Evolutionary conservation across 2,797 vertebrate species (phyloP), one percentile per base, ranked within the genome.

Genomic region (Sebastes trivittatus): DNA sequence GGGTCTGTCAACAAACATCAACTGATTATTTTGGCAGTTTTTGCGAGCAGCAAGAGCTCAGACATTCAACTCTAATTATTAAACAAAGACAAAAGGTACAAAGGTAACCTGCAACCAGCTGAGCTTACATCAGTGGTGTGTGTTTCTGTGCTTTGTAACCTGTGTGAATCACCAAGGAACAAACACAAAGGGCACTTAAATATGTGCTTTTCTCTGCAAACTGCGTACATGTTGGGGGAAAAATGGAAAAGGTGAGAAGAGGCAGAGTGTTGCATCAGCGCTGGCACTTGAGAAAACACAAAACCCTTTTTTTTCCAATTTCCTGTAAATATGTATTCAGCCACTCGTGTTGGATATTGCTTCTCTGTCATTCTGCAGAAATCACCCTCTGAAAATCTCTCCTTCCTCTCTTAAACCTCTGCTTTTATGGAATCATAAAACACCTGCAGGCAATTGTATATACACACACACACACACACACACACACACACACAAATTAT

Each of bases 291-390:
- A 77, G 30, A 70, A 77, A 87, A 76, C 0, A 82, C 18, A 36
- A 23, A 5, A 29, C 23, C 16, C 64, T 32, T 55, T 65, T 32
- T 83, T 78, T 71, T 32, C 42, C 46, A 66, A 6, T 82, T 77
- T 81, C 64, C 81, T 82, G 60, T 82, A 71, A 86, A 80, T 72
- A 84, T 79, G 46, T 66, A 58, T 78, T 78, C 11, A 71, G 63
- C n/a, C 16, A 58, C 38, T 68, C 55, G 20, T 8, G 27, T 1
- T 63, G 56, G 70, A 83, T 69, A 70, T 67, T 83, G 75, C 36
- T 36, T 65, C 22, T 49, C 29, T 70, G 20, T 36, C 67, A 25
- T 70, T 68, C 55, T 76, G 68, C 22, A 71, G 14, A 78, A 73
- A 80, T 72, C 32, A 38, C 29, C 54, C 20, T 54, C 3, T 6